phyloP scores from a whole-genome alignment of 2,888 invertebrate species.

The Leucania comma region DNA sequence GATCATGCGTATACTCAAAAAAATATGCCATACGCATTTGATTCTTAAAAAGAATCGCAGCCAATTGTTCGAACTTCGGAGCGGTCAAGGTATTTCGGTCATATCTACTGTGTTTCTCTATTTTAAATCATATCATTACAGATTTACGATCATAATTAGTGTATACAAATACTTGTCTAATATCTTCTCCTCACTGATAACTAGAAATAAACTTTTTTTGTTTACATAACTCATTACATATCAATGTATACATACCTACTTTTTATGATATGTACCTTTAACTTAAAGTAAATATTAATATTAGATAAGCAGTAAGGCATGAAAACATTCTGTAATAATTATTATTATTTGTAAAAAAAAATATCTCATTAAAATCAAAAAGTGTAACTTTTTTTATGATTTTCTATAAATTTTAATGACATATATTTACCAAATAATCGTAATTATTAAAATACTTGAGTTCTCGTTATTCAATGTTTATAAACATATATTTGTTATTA shows the following conservation, averaged over 20 bases:
- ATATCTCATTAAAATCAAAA: conserved; percentile 9
- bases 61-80: no score
- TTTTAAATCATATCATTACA: neutral
- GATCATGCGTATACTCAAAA: no score
- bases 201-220: neutral
- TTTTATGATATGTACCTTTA: conserved; percentile 45
- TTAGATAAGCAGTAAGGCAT: conserved; percentile 18
- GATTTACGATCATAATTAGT: neutral
- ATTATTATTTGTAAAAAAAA: conserved; percentile 25
- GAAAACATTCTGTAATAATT: neutral
- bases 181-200: conserved; percentile 25
- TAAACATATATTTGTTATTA: conserved; percentile 37
- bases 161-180: conserved; percentile 1
- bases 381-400: conserved; percentile 14
- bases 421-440: conserved; percentile 37
- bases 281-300: conserved; percentile 20
- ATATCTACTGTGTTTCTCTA: no score
- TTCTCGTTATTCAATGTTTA: conserved; percentile 39
- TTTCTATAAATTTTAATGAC: conserved; percentile 8
- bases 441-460: conserved; percentile 31
- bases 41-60: no score
- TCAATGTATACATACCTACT: conserved; percentile 44
- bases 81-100: no score
- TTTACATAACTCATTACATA: conserved; percentile 38
- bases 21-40: no score